Base-by-base conservation (phyloP, 2,797 vertebrate genomes). In the Chrysolophus pictus region DNA sequence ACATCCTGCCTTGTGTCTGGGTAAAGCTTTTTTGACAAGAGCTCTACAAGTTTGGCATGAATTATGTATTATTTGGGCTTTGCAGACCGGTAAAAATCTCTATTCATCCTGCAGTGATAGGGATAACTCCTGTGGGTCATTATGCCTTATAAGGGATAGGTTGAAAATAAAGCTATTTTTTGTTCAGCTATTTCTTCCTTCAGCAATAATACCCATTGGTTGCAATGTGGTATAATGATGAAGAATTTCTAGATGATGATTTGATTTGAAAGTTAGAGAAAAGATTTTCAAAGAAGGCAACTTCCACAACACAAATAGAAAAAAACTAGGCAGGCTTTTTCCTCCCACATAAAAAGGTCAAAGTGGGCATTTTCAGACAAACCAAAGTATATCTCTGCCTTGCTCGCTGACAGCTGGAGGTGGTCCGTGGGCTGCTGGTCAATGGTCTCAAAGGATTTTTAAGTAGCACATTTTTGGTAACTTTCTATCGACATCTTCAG, bases 1-100 rank as follows among this genome's bases (percentile, higher is more conserved):
- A 68, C 22, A 51, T 93, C 90, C 41, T 70, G 29, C n/a, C 64
- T 69, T 74, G 58, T 79, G 77, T 70, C 35, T 76, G 53, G 76
- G 90, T 92, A 90, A 93, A 96, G 62, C 35, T 73, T 92, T 95
- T 87, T 47, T 90, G 84, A 93, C 73, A 87, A 84, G 58, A 87
- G 16, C 41, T 69, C 75, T 87, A 3, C 60, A 15, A 71, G 15
- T 90, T 88, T 94, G 60, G 67, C 92, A 87, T 95, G 69, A 94
- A 94, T 92, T 92, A 95, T 84, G 80, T 49, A 95, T 93, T 83
- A 53, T n/a, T 81, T 82, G 39, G 60, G 10, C 79, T 94, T 83
- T 13, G 13, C 1, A 1, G 95, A 87, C 33, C 33, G 77, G 82
- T 29, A 76, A 90, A 93, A 72, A 49, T 41, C 39, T 88, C 28